Base-by-base conservation (phyloP, 2,888 invertebrate species). In the Hyppa rectilinea region DNA sequence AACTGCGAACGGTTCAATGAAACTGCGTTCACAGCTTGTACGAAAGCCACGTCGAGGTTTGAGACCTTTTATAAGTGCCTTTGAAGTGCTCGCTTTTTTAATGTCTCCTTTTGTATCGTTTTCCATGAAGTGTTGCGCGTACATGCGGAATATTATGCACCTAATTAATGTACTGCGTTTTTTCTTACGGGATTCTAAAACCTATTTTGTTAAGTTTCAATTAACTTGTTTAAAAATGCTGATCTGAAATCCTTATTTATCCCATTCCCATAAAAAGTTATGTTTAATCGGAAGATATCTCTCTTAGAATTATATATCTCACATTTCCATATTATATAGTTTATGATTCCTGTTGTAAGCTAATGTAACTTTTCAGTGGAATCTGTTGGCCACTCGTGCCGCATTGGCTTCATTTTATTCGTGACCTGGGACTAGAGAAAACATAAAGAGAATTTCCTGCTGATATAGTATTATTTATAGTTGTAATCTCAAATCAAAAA, bases 1-100 rank as follows among this genome's bases (percentile, higher is more conserved):
- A 87, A 84, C 73, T 72, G 74, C 72, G 84, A 83, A 80, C 80
- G 87, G 85, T 82, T 88, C 86, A 86, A 87, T 88, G 82, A 82
- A 85, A 88, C 75, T 85, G 82, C 82, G 82, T 78, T 84, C 84
- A 81, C 81, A 82, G 81, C 82, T 73, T 68, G 63, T 70, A 73
- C 59, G 63, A 79, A 79, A 74, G 71, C 79, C 62, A 53, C 65
- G 78, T 76, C 60, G 67, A 70, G 74, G 59, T 78, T 82, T 75
- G 64, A 81, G 73, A 80, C 85, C 85, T 80, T 85, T 84, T 83
- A 40, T 68, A 73, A 88, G 86, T 79, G 75, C 74, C 63, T 79
- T 75, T 78, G 74, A 53, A 83, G 79, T 66, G 79, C 72, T 72
- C 78, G 80, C 76, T 84, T 83, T 82, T 83, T 72, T 71, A 79